These are phyloP conservation scores for Diaprepes abbreviatus DNA, from an alignment of 2,888 invertebrate species.

Conservation along the genomic window DNA sequence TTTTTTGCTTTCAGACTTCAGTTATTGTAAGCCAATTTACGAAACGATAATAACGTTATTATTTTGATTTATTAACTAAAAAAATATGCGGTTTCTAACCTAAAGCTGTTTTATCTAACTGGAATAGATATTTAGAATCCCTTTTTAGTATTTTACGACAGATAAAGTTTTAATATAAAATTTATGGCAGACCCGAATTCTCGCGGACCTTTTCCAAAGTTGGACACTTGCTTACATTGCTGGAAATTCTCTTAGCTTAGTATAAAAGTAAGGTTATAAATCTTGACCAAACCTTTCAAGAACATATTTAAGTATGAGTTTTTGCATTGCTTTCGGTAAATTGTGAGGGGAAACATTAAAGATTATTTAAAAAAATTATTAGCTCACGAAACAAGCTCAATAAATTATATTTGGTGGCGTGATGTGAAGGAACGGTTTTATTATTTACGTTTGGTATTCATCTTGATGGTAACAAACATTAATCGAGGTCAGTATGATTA, in stretches of 20 bases:
- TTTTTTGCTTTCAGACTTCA: too few relatives aligned
- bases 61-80: background rate
- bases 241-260: constrained; percentile 26
- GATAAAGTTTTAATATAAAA: constrained; percentile 37
- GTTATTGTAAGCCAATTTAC: too few relatives aligned
- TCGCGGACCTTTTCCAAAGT: constrained; percentile 4
- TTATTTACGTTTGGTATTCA: too few relatives aligned
- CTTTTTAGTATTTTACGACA: constrained; percentile 26
- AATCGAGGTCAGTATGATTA: too few relatives aligned
- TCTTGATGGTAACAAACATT: too few relatives aligned
- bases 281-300: constrained; percentile 7
- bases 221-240: constrained; percentile 34
- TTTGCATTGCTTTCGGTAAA: background rate
- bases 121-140: constrained; percentile 15
- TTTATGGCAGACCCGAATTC: constrained; percentile 25
- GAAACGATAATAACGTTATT: background rate
- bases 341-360: too few relatives aligned
- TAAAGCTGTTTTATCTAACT: constrained; percentile 5
- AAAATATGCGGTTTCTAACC: background rate
- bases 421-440: too few relatives aligned
- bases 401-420: too few relatives aligned
- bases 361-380: too few relatives aligned
- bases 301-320: constrained; percentile 6
- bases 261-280: constrained; percentile 25
- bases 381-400: too few relatives aligned